Evolutionary conservation across 1,140 invertebrate species (phyloP).

Genomic region (Sweltsa coloradensis): DNA sequence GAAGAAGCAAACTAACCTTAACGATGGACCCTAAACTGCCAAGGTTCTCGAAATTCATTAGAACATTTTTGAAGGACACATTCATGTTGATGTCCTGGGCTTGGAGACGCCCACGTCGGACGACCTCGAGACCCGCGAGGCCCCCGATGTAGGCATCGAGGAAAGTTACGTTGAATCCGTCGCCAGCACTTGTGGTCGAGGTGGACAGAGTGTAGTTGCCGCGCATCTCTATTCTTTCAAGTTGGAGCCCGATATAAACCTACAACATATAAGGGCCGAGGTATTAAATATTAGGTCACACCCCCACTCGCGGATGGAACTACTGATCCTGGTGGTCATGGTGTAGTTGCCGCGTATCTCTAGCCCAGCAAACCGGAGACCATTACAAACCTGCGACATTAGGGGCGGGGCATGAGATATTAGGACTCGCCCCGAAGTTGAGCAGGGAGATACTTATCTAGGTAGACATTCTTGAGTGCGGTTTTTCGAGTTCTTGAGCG

Average conservation of each 20-base stretch:
- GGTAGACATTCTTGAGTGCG: too few relatives aligned
- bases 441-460: too few relatives aligned
- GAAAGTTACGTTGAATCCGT: slow-evolving; percentile 63
- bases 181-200: slow-evolving; percentile 52
- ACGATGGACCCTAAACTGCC: slow-evolving; percentile 60
- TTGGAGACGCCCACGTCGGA: slow-evolving; percentile 55
- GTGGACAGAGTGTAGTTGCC: slow-evolving; percentile 65
- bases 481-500: too few relatives aligned
- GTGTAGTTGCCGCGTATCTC: too few relatives aligned
- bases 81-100: slow-evolving; percentile 69
- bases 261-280: too few relatives aligned
- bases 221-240: slow-evolving; percentile 51
- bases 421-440: too few relatives aligned
- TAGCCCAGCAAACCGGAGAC: too few relatives aligned
- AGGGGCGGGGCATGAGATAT: too few relatives aligned
- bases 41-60: slow-evolving; percentile 68
- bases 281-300: too few relatives aligned
- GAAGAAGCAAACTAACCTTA: slow-evolving; percentile 42
- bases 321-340: too few relatives aligned
- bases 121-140: slow-evolving; percentile 51
- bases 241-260: slow-evolving; percentile 50
- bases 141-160: slow-evolving; percentile 51
- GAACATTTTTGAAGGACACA: slow-evolving; percentile 57
- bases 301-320: too few relatives aligned
- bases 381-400: too few relatives aligned